Base-by-base conservation (phyloP, 1,140 invertebrate species). In the Drosophila tristis region DNA sequence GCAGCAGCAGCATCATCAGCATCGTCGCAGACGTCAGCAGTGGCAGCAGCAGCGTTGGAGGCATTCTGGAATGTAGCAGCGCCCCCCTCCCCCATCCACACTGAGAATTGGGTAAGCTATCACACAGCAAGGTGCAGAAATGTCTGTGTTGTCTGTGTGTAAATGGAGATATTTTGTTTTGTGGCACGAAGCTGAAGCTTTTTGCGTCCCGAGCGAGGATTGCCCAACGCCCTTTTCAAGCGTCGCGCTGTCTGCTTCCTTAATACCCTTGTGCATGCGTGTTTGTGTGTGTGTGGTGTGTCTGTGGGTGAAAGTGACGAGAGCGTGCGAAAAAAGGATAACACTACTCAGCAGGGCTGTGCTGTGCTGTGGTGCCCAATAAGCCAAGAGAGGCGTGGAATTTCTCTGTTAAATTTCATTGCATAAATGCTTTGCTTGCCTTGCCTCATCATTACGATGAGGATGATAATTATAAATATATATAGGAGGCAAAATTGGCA, bases 151-250 rank as follows among this genome's bases (percentile, higher is more conserved):
- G 35, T 39, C 35, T 39, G 35, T 39, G 35, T 39, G 35, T 39
- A 39, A 39, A 11, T 39, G 35, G 11, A 39, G 35, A 39, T 39
- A 39, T 39, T 39, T 13, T 39, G 35, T 39, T 39, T 39, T 39
- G 35, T 5, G 35, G 35, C 35, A 39, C 35, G 35, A 39, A 39
- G 11, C 35, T 39, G 25, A 55, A 29, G 39, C 39, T 35, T 66
- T 53, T 11, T 31, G 31, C 8, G 31, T 31, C 31, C 31, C 31
- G 31, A 9, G 31, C 51, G 79, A 84, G 74, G 74, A 78, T 66
- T 78, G 58, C 78, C 78, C 75, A 87, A 87, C 82, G 84, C 82
- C 82, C 84, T 86, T 87, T 85, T 87, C 67, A 49, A 64, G 82
- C 82, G 82, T 78, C 82, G 82, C 56, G 82, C 82, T 87, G 82